phyloP scores from a whole-genome alignment of 1,140 invertebrate genomes.

The Heliconius nattereri region DNA sequence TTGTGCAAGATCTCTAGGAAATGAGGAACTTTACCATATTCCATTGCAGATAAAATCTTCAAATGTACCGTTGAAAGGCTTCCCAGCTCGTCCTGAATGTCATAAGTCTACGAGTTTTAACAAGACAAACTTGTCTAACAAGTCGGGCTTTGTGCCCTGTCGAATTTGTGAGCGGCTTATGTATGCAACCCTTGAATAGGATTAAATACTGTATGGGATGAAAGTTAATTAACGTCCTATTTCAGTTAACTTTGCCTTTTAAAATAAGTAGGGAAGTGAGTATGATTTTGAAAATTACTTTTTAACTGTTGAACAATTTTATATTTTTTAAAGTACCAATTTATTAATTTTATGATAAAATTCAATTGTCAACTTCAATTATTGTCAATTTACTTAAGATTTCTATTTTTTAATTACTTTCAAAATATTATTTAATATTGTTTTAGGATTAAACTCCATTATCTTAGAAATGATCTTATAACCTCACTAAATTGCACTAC shows the following conservation, averaged over 20 bases:
- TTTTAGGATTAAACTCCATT: not conserved
- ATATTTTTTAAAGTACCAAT: not conserved
- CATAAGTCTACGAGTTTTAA: constrained; percentile 62
- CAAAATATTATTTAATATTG: not conserved
- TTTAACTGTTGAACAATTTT: not conserved
- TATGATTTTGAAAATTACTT: not conserved
- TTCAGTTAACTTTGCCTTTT: constrained; percentile 25
- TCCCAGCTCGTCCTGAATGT: constrained; percentile 46
- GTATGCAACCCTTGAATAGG: constrained; percentile 57
- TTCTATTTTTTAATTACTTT: not conserved
- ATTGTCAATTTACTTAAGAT: no score
- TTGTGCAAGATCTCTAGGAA: constrained; percentile 29
- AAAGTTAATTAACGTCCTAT: constrained; percentile 47
- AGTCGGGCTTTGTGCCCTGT: constrained; percentile 52
- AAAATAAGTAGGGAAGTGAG: not conserved
- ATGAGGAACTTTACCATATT: constrained; percentile 34
- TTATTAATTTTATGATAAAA: no score
- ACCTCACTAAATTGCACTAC: not conserved
- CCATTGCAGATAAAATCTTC: constrained; percentile 42
- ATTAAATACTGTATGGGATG: constrained; percentile 55
- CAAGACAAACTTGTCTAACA: constrained; percentile 71
- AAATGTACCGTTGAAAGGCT: constrained; percentile 46
- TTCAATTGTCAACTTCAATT: no score
- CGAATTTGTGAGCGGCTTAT: constrained; percentile 70
- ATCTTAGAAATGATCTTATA: not conserved